Conservation (phyloP, 2,888 invertebrate species). For the Chymomyza caudatula region DNA sequence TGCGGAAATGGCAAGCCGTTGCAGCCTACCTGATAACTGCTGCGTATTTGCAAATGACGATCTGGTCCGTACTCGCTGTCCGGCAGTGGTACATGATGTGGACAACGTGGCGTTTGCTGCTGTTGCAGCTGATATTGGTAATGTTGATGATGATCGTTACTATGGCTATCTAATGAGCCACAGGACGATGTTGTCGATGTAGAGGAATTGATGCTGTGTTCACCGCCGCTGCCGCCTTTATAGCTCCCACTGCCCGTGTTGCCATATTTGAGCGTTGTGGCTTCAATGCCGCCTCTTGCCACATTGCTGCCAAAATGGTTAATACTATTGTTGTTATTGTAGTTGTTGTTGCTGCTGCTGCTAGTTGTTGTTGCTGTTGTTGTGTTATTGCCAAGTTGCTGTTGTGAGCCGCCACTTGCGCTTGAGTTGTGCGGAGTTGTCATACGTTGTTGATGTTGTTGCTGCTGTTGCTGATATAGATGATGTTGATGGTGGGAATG, state of each 20-base stretch:
- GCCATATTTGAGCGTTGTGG: conserved; percentile 67
- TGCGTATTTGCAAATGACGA: conserved; percentile 82
- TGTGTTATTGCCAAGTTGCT: conserved; percentile 28
- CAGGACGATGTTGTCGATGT: conserved; percentile 46
- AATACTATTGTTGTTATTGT: conserved; percentile 64
- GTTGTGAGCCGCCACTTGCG: conserved; percentile 25
- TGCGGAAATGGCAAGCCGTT: background rate
- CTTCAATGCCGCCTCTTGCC: conserved; percentile 67
- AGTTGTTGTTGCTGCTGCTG: conserved; percentile 34
- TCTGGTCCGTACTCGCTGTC: conserved; percentile 83
- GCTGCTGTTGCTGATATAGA: conserved; percentile 60
- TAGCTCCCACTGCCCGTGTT: conserved; percentile 60
- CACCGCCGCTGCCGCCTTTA: conserved; percentile 25
- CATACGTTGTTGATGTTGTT: conserved; percentile 56
- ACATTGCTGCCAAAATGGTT: conserved; percentile 54
- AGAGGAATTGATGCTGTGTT: conserved; percentile 41
- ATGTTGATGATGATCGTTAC: conserved; percentile 75
- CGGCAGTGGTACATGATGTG: conserved; percentile 83
- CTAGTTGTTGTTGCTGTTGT: conserved; percentile 26
- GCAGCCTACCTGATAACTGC: conserved; percentile 81
- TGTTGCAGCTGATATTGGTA: conserved; percentile 74
- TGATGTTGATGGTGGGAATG: conserved; percentile 46
- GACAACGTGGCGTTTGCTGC: conserved; percentile 78
- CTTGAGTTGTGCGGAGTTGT: conserved; percentile 29
- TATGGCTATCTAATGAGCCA: conserved; percentile 69